Base-by-base conservation (phyloP, 2,888 invertebrate species). In the Operophtera brumata region DNA sequence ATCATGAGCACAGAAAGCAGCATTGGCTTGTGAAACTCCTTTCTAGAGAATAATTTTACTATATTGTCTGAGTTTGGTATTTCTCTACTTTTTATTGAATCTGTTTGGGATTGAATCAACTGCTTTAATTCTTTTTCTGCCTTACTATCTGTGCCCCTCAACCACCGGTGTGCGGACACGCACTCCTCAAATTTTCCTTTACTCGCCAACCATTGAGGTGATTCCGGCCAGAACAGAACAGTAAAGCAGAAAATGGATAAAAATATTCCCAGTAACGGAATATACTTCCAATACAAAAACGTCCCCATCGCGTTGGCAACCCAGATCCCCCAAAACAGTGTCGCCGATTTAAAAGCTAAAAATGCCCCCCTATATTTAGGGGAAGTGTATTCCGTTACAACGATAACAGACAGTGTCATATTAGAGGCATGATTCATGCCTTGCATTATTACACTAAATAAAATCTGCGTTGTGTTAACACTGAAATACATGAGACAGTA, bases 291-390 rank as follows among this genome's bases (percentile, higher is more conserved):
- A 56, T 69, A 36, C 2, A 62, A 64, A 47, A 68, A 71, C 0
- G 72, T 69, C 2, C 76, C 77, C 12, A 75, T 66, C 0, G 70
- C 65, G 32, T 77, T 77, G 1, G 77, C 60, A 4, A 66, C 62
- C 71, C 73, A 75, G 1, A 73, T 47, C 2, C 74, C 75, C 71
- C 73, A 73, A 5, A 66, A 66, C 0, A 69, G 45, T 1, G 67
- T 66, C 0, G 75, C 71, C 0, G 71, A 66, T 56, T 74, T 75
- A 0, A 75, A 52, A 1, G 71, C 65, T 6, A 75, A 54, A 41
- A 73, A 71, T 14, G 69, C 43, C 0, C 70, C 73, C 32, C 74
- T 56, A 20, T 69, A 69, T 42, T 66, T 66, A 0, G 72, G 70
- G 0, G 71, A 64, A 0, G 66, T 57, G 7, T 72, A 76, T 57